Base-by-base conservation (phyloP, 2,888 invertebrate species). In the Watsonalla cultraria region DNA sequence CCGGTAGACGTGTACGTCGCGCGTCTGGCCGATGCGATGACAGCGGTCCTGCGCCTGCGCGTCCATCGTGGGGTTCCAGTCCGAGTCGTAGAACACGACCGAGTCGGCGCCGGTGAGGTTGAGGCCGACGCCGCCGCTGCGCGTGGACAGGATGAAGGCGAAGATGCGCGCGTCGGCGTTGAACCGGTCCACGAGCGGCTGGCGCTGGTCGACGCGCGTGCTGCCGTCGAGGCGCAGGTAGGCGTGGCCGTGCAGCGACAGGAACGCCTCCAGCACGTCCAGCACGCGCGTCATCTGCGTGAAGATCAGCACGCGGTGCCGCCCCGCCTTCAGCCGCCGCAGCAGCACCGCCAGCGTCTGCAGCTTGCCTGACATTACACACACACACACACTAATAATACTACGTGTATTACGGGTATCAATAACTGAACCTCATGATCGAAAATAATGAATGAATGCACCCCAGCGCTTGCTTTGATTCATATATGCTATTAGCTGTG, bases 41-140 rank as follows among this genome's bases (percentile, higher is more conserved):
- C 99, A 99, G 68, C 98, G 93, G 91, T 97, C 97, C 87, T 97
- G 97, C 61, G 97, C 97, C 77, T 89, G 89, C 58, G 99, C 99
- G 92, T 99, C 99, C 99, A 99, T 99, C 6, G 99, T 99, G 51
- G 99, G 99, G 93, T 99, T 99, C 99, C 99, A 99, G 90, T 99
- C 99, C 60, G 98, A 98, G 92, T 99, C 99, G 87, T 99, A 99
- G 92, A 99, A 99, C 82, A 99, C 96, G 66, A 99, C 99, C 70
- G 98, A 97, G 91, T 99, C 99, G 47, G 99, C 99, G 64, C 99
- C 99, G 39, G 99, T 99, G 66, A 99, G 92, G 92, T 99, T 99
- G 51, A 99, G 97, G 54, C 99, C 99, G 48, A 99, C 95, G 73
- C 99, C 99, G 72, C 99, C 99, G 53, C 98, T 98, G 56, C 99